Conservation (phyloP, 2,113 vertebrate species). For the Myrmophylax atrothorax region DNA sequence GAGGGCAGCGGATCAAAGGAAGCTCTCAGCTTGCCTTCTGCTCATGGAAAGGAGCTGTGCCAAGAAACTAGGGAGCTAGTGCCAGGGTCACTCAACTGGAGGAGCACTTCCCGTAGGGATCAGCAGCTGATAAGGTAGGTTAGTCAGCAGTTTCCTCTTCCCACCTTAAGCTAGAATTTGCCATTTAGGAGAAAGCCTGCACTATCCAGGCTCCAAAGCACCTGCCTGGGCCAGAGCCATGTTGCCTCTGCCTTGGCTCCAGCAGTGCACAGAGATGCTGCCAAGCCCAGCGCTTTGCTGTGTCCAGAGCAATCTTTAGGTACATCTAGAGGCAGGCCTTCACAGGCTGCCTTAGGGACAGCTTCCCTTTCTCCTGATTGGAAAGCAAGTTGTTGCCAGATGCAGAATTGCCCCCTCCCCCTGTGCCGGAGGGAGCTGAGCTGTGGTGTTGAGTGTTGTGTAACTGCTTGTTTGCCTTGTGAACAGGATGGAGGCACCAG, state of each 20-base stretch:
- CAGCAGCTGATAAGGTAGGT: conserved; percentile 80
- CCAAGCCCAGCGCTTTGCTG: background rate
- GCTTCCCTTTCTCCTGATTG: background rate
- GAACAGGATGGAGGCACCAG: conserved; percentile 94
- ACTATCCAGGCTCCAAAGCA: background rate
- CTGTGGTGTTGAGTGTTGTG: background rate
- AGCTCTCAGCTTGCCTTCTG: conserved; percentile 73
- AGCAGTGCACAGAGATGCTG: background rate
- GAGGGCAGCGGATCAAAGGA: conserved; percentile 78
- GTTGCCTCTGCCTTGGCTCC: background rate
- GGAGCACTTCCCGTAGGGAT: conserved; percentile 79
- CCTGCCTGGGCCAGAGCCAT: background rate
- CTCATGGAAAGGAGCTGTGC: conserved; percentile 77
- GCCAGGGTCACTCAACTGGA: conserved; percentile 82
- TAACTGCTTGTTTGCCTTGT: conserved; percentile 56
- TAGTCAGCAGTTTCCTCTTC: conserved; percentile 73
- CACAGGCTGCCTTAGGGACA: background rate
- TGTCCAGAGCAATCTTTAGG: background rate
- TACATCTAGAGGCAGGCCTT: conserved; percentile 28
- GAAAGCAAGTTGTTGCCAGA: background rate
- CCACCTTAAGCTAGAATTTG: conserved; percentile 25
- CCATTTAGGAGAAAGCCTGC: background rate
- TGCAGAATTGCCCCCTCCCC: background rate
- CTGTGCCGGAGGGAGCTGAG: background rate
- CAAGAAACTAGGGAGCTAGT: conserved; percentile 82